phyloP scores from a whole-genome alignment of 92 coral and sea anemone species.

The Epizoanthus fatuus region DNA sequence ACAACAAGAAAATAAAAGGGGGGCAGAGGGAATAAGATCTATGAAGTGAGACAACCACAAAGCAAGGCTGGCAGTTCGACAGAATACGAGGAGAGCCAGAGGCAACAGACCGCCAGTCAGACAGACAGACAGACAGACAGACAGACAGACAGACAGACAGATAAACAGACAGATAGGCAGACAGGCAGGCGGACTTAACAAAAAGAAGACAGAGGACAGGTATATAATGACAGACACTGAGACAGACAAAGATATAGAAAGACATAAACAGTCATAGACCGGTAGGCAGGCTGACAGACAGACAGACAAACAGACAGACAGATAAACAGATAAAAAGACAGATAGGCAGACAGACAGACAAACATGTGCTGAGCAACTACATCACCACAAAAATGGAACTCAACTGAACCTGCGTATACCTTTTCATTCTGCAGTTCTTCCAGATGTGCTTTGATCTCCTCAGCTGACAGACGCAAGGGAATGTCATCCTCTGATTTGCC shows the following conservation, averaged over 20 bases:
- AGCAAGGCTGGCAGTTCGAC: too few relatives aligned
- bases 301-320: neutral
- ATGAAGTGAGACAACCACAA: too few relatives aligned
- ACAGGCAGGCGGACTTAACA: neutral
- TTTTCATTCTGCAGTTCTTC: slow-evolving; percentile 94
- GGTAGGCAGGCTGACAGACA: neutral
- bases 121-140: too few relatives aligned
- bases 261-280: neutral
- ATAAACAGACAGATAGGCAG: neutral
- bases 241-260: neutral
- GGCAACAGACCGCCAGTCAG: too few relatives aligned
- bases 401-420: slow-evolving; percentile 41
- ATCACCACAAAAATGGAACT: neutral
- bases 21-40: too few relatives aligned
- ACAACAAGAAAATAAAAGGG: too few relatives aligned
- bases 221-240: neutral
- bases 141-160: too few relatives aligned
- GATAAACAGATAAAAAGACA: neutral
- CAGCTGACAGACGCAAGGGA: slow-evolving; percentile 73
- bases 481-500: slow-evolving; percentile 16
- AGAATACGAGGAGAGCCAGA: too few relatives aligned
- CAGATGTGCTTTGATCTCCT: slow-evolving; percentile 89
- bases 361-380: neutral
- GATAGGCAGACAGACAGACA: too few relatives aligned
- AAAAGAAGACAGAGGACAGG: neutral